Evolutionary conservation across 1,140 invertebrate species (phyloP).

Genomic region (Zaprionus africanus): DNA sequence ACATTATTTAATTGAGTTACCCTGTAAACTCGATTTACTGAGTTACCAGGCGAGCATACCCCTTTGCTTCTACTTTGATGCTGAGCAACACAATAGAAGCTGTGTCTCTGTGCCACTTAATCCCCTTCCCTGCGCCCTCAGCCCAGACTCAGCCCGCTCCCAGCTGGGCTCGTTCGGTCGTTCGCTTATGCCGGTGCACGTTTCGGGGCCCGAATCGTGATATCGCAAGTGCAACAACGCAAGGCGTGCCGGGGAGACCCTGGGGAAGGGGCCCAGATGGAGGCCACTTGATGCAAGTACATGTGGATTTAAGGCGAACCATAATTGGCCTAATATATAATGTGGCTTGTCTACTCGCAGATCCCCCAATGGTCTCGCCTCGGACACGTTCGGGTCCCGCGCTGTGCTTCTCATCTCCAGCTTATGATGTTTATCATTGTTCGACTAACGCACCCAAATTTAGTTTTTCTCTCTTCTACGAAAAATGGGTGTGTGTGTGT

Average conservation of each 20-base stretch:
- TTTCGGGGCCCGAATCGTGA: slow-evolving; percentile 67
- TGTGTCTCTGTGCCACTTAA: slow-evolving; percentile 1
- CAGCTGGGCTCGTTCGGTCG: slow-evolving; percentile 20
- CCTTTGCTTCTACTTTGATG: background rate
- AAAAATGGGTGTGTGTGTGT: slow-evolving; percentile 61
- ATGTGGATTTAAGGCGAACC: slow-evolving; percentile 70
- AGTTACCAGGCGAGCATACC: background rate
- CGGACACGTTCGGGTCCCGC: slow-evolving; percentile 56
- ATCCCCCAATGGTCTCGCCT: slow-evolving; percentile 45
- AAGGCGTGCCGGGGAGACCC: background rate
- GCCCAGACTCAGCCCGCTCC: background rate
- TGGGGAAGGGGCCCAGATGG: slow-evolving; percentile 7
- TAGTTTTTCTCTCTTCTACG: slow-evolving; percentile 44
- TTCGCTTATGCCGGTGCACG: slow-evolving; percentile 68
- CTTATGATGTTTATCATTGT: slow-evolving; percentile 77
- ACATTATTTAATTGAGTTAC: background rate
- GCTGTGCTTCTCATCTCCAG: slow-evolving; percentile 32
- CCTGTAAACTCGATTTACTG: background rate
- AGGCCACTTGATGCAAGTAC: slow-evolving; percentile 56
- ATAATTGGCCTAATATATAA: slow-evolving; percentile 79
- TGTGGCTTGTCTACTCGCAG: slow-evolving; percentile 46
- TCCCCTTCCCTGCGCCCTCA: background rate
- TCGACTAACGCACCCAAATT: slow-evolving; percentile 79
- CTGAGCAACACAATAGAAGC: slow-evolving; percentile 17
- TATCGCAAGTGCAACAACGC: slow-evolving; percentile 34